These are phyloP conservation scores for Drosophila flavopinicola DNA, from an alignment of 2,888 invertebrate species.

Conservation along the genomic window DNA sequence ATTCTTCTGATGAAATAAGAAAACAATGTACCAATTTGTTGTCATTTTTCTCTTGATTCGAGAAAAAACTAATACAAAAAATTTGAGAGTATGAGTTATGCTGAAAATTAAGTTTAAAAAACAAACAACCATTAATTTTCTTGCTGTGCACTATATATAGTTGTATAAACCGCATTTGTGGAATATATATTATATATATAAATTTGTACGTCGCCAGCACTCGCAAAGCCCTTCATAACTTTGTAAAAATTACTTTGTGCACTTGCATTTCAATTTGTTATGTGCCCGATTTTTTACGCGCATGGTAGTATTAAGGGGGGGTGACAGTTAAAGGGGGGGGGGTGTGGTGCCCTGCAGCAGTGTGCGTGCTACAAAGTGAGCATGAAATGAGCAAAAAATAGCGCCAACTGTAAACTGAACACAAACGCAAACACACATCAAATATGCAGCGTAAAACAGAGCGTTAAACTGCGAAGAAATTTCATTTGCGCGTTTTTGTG, in stretches of 20 bases:
- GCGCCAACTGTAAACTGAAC: slow-evolving; percentile 25
- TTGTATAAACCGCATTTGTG: slow-evolving; percentile 29
- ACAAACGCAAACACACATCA: slow-evolving; percentile 25
- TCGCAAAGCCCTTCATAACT: slow-evolving; percentile 54
- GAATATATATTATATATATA: slow-evolving; percentile 6
- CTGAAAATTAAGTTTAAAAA: no score
- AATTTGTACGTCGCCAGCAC: slow-evolving; percentile 37
- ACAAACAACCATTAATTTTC: no score
- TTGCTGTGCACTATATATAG: slow-evolving; percentile 5
- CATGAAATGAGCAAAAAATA: slow-evolving; percentile 60
- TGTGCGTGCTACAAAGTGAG: slow-evolving; percentile 61
- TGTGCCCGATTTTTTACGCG: slow-evolving; percentile 39
- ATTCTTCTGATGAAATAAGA: no score
- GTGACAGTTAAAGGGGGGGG: not conserved
- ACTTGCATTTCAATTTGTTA: slow-evolving; percentile 65
- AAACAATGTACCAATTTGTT: no score
- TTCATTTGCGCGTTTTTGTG: not conserved
- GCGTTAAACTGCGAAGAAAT: slow-evolving; percentile 42
- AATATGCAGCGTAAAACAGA: slow-evolving; percentile 52
- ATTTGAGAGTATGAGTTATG: no score
- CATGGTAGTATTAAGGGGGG: slow-evolving; percentile 25
- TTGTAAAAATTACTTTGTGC: slow-evolving; percentile 66
- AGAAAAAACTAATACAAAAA: no score
- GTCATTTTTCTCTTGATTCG: no score
- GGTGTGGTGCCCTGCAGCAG: not conserved